Base-by-base conservation (phyloP, 2,888 invertebrate species). In the Azorinus chamasolen region DNA sequence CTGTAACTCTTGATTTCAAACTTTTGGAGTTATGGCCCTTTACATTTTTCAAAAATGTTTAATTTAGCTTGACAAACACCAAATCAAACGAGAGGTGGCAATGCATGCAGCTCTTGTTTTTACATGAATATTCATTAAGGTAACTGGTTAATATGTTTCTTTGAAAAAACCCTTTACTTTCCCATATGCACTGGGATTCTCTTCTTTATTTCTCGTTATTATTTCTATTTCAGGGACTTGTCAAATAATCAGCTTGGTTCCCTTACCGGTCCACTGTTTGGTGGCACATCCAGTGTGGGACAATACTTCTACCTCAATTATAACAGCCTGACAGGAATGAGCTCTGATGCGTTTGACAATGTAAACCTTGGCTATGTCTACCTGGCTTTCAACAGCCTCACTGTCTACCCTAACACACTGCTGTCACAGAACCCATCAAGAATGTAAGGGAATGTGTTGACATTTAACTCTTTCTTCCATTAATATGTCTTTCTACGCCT, bases 351-450 rank as follows among this genome's bases (percentile, higher is more conserved):
- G 20, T 86, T 87, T 54, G 72, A 74, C 45, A 86, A 79, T 18
- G 81, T 79, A 1, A 65, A 72, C 18, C 62, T 84, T 8, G 59
- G 32, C 14, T 62, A 66, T 20, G 58, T 87, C 10, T 57, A 45
- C 37, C 65, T 87, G 48, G 54, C 71, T 10, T 46, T 83, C 39
- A 87, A 87, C 64, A 25, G 53, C 6, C 79, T 87, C 10, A 58
- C 64, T 10, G 63, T 76, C 2, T 87, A 80, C 57, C 87, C 87
- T 18, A 70, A 71, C 10, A 83, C 85, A 10, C 61, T 87, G 3
- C 41, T 69, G 6, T 58, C 68, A 53, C 83, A 80, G 50, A 78
- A 73, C 46, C 82, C 82, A 32, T 1, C 55, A 18, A 64, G 69
- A 62, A 70, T 85, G 85, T 83, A 32, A 32, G 32, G 10, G 32